phyloP scores from a whole-genome alignment of 2,888 invertebrate genomes.

The Oeneis ivallda region DNA sequence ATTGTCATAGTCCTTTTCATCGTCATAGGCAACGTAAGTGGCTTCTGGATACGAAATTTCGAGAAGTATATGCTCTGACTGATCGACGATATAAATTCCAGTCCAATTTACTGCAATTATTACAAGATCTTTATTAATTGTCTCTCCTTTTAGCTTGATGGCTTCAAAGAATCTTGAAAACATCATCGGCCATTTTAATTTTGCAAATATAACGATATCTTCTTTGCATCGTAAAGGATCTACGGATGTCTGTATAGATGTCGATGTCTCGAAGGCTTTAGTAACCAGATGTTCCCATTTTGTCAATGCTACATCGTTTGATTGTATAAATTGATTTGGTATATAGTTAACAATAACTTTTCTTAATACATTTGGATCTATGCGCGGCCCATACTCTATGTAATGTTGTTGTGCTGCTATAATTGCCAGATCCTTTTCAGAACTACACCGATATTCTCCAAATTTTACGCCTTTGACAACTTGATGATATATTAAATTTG shows the following conservation, averaged over 20 bases:
- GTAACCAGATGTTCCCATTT: conserved; percentile 88
- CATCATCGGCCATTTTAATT: conserved; percentile 95
- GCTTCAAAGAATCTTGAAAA: conserved; percentile 98
- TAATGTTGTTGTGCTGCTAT: conserved; percentile 95
- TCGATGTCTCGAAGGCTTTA: conserved; percentile 86
- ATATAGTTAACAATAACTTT: conserved; percentile 89
- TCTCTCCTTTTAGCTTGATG: conserved; percentile 86
- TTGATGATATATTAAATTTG: conserved; percentile 94
- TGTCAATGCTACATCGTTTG: conserved; percentile 83
- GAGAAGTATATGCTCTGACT: conserved; percentile 93
- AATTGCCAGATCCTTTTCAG: conserved; percentile 92
- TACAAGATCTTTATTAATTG: conserved; percentile 85
- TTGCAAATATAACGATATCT: conserved; percentile 95
- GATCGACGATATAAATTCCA: conserved; percentile 95
- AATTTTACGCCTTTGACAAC: conserved; percentile 93
- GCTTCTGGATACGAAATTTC: conserved; percentile 94
- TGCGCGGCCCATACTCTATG: conserved; percentile 87
- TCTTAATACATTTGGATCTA: conserved; percentile 86
- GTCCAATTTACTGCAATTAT: conserved; percentile 97
- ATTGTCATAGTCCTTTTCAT: conserved; percentile 71
- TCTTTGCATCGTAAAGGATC: conserved; percentile 89
- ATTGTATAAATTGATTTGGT: conserved; percentile 87
- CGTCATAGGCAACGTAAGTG: conserved; percentile 85
- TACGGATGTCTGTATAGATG: conserved; percentile 85
- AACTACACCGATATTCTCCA: conserved; percentile 93